phyloP scores from a whole-genome alignment of 2,797 vertebrate genomes.

The Schizopygopsis malacanthus region DNA sequence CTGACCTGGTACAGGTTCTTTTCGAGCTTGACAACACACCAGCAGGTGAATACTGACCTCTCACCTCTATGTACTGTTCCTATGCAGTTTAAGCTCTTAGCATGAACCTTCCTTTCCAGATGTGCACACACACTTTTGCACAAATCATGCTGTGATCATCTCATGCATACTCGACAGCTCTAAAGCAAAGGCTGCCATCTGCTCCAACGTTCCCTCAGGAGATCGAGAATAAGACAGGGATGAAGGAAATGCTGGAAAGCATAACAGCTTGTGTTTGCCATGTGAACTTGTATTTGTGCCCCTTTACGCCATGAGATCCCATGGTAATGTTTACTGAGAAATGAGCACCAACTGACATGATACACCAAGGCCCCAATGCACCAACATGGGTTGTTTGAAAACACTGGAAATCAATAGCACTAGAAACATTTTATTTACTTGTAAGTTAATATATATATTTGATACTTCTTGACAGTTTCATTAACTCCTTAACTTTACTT shows the following conservation, averaged over 20 bases:
- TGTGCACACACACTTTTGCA: neutral
- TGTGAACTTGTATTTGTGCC: slow-evolving; percentile 24
- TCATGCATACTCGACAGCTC: slow-evolving; percentile 16
- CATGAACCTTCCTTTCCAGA: slow-evolving; percentile 5
- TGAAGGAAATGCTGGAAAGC: slow-evolving; percentile 7
- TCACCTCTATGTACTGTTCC: slow-evolving; percentile 2
- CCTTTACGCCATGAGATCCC: neutral
- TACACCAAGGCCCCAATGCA: neutral
- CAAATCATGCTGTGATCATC: slow-evolving; percentile 33
- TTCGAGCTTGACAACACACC: slow-evolving; percentile 30
- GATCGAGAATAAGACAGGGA: neutral
- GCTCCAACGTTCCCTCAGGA: slow-evolving; percentile 14
- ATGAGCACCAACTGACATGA: slow-evolving; percentile 18
- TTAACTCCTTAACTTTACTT: neutral
- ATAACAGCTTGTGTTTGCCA: slow-evolving; percentile 39
- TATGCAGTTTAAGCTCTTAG: neutral
- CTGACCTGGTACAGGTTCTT: slow-evolving; percentile 12
- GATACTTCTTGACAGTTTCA: neutral
- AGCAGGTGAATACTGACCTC: neutral
- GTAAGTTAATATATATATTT: slow-evolving; percentile 10
- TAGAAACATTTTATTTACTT: slow-evolving; percentile 21
- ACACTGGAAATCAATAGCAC: neutral
- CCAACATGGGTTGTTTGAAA: neutral
- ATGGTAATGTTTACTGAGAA: slow-evolving; percentile 26
- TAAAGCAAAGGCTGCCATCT: slow-evolving; percentile 38